Base-by-base conservation (phyloP, 2,888 invertebrate species). In the Eucriotettix oculatus region DNA sequence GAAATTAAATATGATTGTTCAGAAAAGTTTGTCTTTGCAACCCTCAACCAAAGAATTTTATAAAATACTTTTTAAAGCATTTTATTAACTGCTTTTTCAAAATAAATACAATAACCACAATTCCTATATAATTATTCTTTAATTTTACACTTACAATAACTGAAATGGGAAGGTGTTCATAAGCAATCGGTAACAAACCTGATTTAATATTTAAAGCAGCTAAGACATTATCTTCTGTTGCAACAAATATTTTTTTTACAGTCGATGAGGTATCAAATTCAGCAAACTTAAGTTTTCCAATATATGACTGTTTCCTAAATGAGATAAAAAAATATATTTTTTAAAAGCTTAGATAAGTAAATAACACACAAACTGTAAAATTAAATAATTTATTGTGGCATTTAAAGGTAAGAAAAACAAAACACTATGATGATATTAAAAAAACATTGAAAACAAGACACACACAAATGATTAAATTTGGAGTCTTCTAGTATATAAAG, bases 211-310 rank as follows among this genome's bases (percentile, higher is more conserved):
- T 85, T 58, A 94, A 72, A 60, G 90, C 86, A 63, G 92, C 91
- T 62, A 94, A 74, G 65, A 92, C 90, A 79, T 93, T 92, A 72
- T 90, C 87, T 68, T 90, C 85, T 0, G 92, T 91, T 41, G 86
- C 88, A 41, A 92, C 84, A 68, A 90, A 82, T 60, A 91, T 77
- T 69, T 85, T 84, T 69, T 86, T 87, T 55, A 84, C 82, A 29
- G 83, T 80, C 29, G 83, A 79, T 42, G 83, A 82, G 10, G 85
- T 80, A 69, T 90, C 90, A 68, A 90, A 85, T 69, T 82, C 80
- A 10, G 86, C 83, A 71, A 84, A 85, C 71, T 85, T 86, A 54
- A 90, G 79, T 72, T 85, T 84, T 16, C 94, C 94, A 56, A 94
- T 82, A 71, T 88, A 88, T 67, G 82, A 82, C 71, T 86, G 86